Base-by-base conservation (phyloP, 2,888 invertebrate genomes). In the Hirtodrosophila duncani region DNA sequence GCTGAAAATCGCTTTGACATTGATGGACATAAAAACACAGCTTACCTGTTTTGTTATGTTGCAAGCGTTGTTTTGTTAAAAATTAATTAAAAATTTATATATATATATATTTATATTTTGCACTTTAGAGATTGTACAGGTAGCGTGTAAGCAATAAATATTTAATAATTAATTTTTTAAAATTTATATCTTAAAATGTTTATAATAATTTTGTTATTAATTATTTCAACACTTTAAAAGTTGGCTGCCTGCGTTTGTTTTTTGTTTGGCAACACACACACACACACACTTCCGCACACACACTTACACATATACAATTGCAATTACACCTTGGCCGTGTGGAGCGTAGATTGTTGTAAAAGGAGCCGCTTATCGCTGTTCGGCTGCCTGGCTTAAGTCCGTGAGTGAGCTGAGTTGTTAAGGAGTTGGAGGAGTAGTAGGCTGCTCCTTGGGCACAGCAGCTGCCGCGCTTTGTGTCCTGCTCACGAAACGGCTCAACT, bases 401-500 rank as follows among this genome's bases (percentile, higher is more conserved):
- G 11, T 13, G 3, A 13, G 20, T n/a, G 30, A 3, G 36, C 17
- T 30, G 36, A n/a, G n/a, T n/a, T n/a, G n/a, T n/a, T n/a, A n/a
- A n/a, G n/a, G n/a, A n/a, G n/a, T n/a, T n/a, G n/a, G n/a, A n/a
- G n/a, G n/a, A n/a, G n/a, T n/a, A n/a, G n/a, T n/a, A n/a, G n/a
- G 3, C 23, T 26, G 50, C 44, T 49, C 50, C 41, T 45, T 60
- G 41, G 31, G 55, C n/a, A n/a, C n/a, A n/a, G 52, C 78, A 74
- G 74, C 59, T 72, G 68, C 72, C 78, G 75, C 75, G 80, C 55
- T 62, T 57, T 62, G 58, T 69, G 75, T 72, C 74, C 74, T 77
- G 42, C 67, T 61, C 79, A 60, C 74, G 69, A 60, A 75, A 81
- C 79, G 81, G 79, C 67, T 75, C 78, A 66, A 75, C 78, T 81